A percentile compares a stretch with the other conserved stretches of the same genome.
Evolutionary conservation across 2,113 vertebrate genomes (phyloP).

Genomic region (Protomyctophum bolini): DNA sequence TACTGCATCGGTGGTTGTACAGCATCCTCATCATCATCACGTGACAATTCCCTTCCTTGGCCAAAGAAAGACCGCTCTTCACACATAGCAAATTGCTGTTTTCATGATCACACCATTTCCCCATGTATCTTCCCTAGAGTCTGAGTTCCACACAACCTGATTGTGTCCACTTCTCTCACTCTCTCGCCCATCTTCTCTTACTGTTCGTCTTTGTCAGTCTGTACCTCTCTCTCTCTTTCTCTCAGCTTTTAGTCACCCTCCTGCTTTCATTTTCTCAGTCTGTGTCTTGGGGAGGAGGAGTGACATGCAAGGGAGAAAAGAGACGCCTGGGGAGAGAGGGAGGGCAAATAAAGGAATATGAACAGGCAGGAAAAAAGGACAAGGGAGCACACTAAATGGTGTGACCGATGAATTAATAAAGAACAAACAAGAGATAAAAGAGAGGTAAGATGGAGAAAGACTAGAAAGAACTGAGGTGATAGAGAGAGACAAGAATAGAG

Average conservation of each 20-base stretch:
- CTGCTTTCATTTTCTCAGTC: slow-evolving; percentile 65
- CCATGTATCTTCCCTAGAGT: slow-evolving; percentile 23
- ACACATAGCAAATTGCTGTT: slow-evolving; percentile 25
- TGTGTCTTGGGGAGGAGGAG: slow-evolving; percentile 75
- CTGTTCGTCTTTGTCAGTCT: slow-evolving; percentile 60
- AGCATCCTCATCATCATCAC: slow-evolving; percentile 28
- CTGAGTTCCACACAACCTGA: slow-evolving; percentile 39
- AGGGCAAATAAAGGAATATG: slow-evolving; percentile 66
- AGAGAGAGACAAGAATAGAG: slow-evolving; percentile 18
- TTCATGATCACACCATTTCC: slow-evolving; percentile 27
- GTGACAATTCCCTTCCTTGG: slow-evolving; percentile 11
- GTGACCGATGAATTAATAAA: slow-evolving; percentile 27
- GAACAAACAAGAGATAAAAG: background rate
- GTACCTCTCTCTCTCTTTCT: slow-evolving; percentile 41
- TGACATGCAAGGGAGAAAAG: slow-evolving; percentile 79
- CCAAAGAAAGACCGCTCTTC: slow-evolving; percentile 25
- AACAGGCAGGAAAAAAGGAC: slow-evolving; percentile 47
- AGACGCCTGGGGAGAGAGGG: slow-evolving; percentile 72
- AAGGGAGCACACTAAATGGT: slow-evolving; percentile 39
- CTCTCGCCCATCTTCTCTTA: slow-evolving; percentile 60
- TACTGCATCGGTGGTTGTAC: slow-evolving; percentile 49
- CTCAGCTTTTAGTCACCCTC: slow-evolving; percentile 65
- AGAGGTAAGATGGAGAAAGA: background rate
- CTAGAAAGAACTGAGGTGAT: background rate
- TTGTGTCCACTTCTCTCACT: slow-evolving; percentile 54